Evolutionary conservation across 2,113 vertebrate genomes (phyloP), one percentile per base, ranked within the genome.

Genomic region (Mastomys coucha): DNA sequence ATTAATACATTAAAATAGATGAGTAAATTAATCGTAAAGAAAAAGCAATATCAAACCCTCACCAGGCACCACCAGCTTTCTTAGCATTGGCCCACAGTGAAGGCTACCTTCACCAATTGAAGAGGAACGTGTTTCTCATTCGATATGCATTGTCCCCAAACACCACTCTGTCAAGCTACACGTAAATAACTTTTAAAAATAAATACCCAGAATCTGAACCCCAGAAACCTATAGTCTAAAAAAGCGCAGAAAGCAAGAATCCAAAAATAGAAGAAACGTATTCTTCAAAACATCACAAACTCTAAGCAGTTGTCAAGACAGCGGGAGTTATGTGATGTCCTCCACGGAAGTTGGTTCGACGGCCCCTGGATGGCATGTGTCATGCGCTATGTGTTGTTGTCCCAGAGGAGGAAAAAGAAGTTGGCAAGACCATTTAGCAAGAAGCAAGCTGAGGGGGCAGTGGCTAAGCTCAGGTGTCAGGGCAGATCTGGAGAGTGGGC

Each of bases 401-500:
- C 81, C 24, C 8, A 89, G 33, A 87, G 78, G n/a, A 19, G 31
- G 58, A 14, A 10, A n/a, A 1, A 1, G 16, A n/a, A 4, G 2
- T 39, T n/a, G 5, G 0, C 39, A 19, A 13, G 89, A 17, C 6
- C 56, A 16, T 3, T 3, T 20, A 13, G 24, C 4, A 8, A 1
- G 39, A 49, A 19, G 42, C 51, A 49, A 24, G 36, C 77, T 1
- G 2, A 20, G n/a, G 56, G 8, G 31, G 1, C 2, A 6, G 36
- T 0, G 19, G 26, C 39, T 0, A 13, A 6, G 26, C 36, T 56
- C 7, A 69, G 63, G 14, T 22, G 7, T 7, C 0, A 16, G 53
- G 33, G 7, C 0, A 4, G 20, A 3, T 33, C 8, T 0, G 39
- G 36, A 28, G 10, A 3, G 42, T 0, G 9, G 42, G 7, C 2